Percentiles rank a stretch among this genome's conserved stretches.
These are phyloP conservation scores for Spilogale gracilis DNA, from an alignment of 2,113 vertebrate genomes.

Conservation along the genomic window DNA sequence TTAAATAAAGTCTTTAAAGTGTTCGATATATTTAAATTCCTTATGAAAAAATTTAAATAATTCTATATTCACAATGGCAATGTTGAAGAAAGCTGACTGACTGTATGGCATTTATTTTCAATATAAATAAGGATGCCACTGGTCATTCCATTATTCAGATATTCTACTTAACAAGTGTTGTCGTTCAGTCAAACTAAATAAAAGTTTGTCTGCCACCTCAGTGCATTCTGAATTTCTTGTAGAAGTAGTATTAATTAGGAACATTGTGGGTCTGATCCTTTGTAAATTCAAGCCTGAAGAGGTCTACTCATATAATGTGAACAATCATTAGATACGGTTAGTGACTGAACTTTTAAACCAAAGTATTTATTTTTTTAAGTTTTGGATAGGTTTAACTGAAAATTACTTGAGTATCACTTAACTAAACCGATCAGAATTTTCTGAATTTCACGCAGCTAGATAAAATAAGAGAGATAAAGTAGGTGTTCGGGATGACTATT, in stretches of 20 bases:
- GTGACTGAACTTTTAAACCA: slow-evolving; percentile 12
- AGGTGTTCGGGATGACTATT: neutral
- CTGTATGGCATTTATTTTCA: neutral
- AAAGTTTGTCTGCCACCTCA: neutral
- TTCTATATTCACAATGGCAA: neutral
- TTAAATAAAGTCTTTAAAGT: slow-evolving; percentile 24
- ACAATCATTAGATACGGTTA: neutral
- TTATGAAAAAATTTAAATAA: slow-evolving; percentile 11
- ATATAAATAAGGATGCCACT: neutral
- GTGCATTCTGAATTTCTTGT: slow-evolving; percentile 4
- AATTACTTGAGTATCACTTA: slow-evolving; percentile 31
- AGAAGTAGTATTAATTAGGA: slow-evolving; percentile 47
- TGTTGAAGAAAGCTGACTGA: neutral
- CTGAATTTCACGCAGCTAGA: slow-evolving; percentile 38
- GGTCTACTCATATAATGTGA: slow-evolving; percentile 32
- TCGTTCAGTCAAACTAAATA: slow-evolving; percentile 18
- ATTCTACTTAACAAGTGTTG: neutral
- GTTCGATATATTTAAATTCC: slow-evolving; percentile 41
- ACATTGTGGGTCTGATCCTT: neutral
- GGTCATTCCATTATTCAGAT: neutral
- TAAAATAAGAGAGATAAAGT: slow-evolving; percentile 43
- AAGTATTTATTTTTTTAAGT: neutral
- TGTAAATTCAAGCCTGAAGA: slow-evolving; percentile 51
- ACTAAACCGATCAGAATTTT: neutral
- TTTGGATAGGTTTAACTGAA: slow-evolving; percentile 46